Percentiles rank a stretch among this genome's conserved stretches.
Evolutionary conservation across 2,113 vertebrate genomes (phyloP).

Genomic region (Campylomormyrus tamandua): DNA sequence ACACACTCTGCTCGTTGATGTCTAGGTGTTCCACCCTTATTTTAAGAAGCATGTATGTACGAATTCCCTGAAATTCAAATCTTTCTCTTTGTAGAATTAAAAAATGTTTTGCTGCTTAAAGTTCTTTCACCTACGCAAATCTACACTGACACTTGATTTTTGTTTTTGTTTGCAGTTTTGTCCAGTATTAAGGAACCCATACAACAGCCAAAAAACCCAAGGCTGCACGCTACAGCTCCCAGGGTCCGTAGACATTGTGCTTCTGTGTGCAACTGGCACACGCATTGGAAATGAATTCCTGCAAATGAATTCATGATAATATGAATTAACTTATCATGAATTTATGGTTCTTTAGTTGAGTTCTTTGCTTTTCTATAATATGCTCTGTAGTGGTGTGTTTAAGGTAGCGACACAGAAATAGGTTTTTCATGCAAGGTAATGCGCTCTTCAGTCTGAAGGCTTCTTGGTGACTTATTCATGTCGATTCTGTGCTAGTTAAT

Average conservation of each 20-base stretch:
- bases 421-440: neutral
- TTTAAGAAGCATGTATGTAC: neutral
- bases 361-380: neutral
- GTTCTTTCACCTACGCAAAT: neutral
- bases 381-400: neutral
- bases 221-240: slow-evolving; percentile 66
- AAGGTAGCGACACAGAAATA: neutral
- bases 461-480: neutral
- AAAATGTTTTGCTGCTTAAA: neutral
- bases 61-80: neutral
- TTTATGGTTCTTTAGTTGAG: neutral
- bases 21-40: neutral
- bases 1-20: neutral
- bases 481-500: slow-evolving; percentile 19
- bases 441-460: neutral
- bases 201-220: slow-evolving; percentile 76
- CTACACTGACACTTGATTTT: neutral
- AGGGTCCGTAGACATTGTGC: slow-evolving; percentile 64
- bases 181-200: slow-evolving; percentile 81
- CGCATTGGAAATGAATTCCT: neutral
- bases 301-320: neutral
- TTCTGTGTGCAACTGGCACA: neutral
- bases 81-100: neutral
- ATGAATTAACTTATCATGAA: too few relatives aligned
- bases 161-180: slow-evolving; percentile 64